Evolutionary conservation across 2,888 invertebrate genomes (phyloP), one percentile per base, ranked within the genome.

Genomic region (Eupithecia abbreviata): DNA sequence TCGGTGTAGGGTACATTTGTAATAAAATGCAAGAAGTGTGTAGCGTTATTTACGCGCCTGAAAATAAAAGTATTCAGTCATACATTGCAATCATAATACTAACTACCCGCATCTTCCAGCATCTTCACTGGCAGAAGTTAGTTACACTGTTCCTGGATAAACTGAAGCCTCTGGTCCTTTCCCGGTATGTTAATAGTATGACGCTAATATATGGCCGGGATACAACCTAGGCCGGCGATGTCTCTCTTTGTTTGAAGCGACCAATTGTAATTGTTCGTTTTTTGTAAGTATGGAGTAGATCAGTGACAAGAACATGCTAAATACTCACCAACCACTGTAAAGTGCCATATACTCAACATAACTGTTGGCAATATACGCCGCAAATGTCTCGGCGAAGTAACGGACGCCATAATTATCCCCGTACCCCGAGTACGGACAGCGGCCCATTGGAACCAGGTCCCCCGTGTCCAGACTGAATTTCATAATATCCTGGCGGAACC

Each of bases 21-120:
- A 42, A 89, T 77, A 55, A 91, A 90, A 77, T 89, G 88, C 69
- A 89, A 71, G 30, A 93, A 84, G 55, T 84, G 84, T 30, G 84
- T 70, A 30, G 89, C 88, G 80, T 92, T 91, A 75, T 87, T 84
- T 55, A 87, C 88, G 72, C 85, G 83, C 87, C 92, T 92, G 84
- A 47, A 77, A 73, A 30, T 5, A 65, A 41, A 65, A 65, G 41
- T 65, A 62, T 30, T 9, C 62, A 30, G 18, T 65, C 15, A n/a
- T 0, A n/a, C 55, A 51, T n/a, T 55, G 2, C 18, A 18, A n/a
- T 55, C 6, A 55, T n/a, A 55, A 5, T 55, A 55, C 55, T n/a
- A 7, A n/a, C 55, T 6, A 55, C n/a, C 15, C 15, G 18, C 18
- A 4, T 58, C 18, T 58, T 3, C 58, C 5, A 18, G 18, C 9